Base-by-base conservation (phyloP, 2,888 invertebrate genomes). In the Aspidiotus rigidus region DNA sequence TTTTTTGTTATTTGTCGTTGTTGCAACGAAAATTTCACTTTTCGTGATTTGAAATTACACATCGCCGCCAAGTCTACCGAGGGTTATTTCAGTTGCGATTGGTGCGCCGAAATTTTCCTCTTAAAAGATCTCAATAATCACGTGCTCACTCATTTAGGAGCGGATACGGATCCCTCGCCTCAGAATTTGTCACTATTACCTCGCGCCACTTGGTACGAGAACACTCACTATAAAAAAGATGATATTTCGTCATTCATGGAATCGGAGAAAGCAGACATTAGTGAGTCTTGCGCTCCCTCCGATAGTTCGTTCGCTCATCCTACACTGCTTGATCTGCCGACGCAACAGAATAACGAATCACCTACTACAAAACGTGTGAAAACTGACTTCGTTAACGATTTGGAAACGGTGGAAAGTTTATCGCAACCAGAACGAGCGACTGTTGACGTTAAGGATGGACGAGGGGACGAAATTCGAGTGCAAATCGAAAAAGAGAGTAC, bases 101-200 rank as follows among this genome's bases (percentile, higher is more conserved):
- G 55, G 8, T 69, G 69, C 39, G 56, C 62, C 42, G 69, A 69
- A 62, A 69, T 62, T 17, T 69, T 69, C 15, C n/a, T 62, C 16
- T 42, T 62, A 7, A 69, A 69, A 63, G 69, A 69, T 62, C 42
- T 69, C 8, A 62, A 69, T 39, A 54, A 69, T 56, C 69, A 69
- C 39, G 28, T 60, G 28, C 56, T 66, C 15, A 66, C 66, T n/a
- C 66, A 66, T 57, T 28, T 57, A 28, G 28, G 17, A 7, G 57
- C 41, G 56, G 59, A 57, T 49, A 44, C 17, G n/a, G 28, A 28
- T 28, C 28, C 28, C 1, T 5, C 28, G 28, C 5, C 28, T 28
- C 28, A 28, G 28, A 28, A 28, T 28, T 28, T 28, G 5, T 28
- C 28, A 5, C 28, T 28, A 28, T 28, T 28, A 5, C 28, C 28